Conservation (phyloP, 1,140 invertebrate genomes). For the Helicorthomorpha holstii region DNA sequence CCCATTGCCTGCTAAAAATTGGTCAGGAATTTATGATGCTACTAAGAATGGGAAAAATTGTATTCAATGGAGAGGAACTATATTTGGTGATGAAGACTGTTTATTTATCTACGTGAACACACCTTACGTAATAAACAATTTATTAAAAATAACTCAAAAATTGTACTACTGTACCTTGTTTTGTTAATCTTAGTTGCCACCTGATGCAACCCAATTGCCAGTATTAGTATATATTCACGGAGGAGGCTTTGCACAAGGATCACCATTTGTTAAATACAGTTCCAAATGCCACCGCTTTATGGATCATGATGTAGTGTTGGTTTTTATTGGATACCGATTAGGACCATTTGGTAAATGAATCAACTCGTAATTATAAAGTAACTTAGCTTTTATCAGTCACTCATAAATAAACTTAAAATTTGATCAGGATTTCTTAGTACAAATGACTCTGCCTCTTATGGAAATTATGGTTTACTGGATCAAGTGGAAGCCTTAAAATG, state of each 20-base stretch:
- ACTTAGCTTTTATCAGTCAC: too few relatives aligned
- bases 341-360: slow-evolving; percentile 14
- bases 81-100: slow-evolving; percentile 38
- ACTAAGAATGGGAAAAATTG: background rate
- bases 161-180: too few relatives aligned
- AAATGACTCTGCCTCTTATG: slow-evolving; percentile 23
- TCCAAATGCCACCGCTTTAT: slow-evolving; percentile 50
- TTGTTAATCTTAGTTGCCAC: background rate
- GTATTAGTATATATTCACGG: slow-evolving; percentile 29
- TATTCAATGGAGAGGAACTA: background rate
- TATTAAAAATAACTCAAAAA: too few relatives aligned
- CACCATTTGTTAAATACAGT: slow-evolving; percentile 18
- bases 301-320: slow-evolving; percentile 34
- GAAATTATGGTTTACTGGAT: slow-evolving; percentile 33
- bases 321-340: slow-evolving; percentile 25
- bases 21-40: background rate
- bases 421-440: slow-evolving; percentile 28
- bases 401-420: background rate
- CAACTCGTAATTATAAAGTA: background rate
- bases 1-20: background rate
- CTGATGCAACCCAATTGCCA: slow-evolving; percentile 11
- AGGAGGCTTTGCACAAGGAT: slow-evolving; percentile 16
- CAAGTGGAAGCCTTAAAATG: slow-evolving; percentile 27
- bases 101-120: slow-evolving; percentile 49
- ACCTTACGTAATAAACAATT: too few relatives aligned